Base-by-base conservation (phyloP, 1,140 invertebrate species). In the Conus ventricosus region DNA sequence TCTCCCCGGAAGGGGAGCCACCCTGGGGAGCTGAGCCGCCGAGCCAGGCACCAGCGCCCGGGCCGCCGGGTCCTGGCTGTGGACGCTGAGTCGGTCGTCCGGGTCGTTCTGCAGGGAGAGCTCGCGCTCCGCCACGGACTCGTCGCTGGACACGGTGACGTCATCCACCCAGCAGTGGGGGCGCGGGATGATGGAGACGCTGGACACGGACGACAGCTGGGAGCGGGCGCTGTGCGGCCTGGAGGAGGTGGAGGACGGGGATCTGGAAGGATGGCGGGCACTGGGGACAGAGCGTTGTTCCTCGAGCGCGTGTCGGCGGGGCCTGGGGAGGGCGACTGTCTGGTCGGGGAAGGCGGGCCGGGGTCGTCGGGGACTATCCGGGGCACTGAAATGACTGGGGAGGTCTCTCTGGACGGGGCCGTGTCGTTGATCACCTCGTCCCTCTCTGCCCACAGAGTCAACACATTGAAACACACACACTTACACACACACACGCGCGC, bases 81-180 rank as follows among this genome's bases (percentile, higher is more conserved):
- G 17, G 15, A 51, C 11, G 63, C 63, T 71, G 51, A 20, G 10
- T 15, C 23, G 0, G 5, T 53, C 60, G 27, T 63, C 78, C 20
- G 8, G 0, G 67, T 67, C 63, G 17, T 76, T 27, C 20, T 51
- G 63, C 17, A 54, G 0, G 0, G 39, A 25, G 17, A 5, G 55
- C 17, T 54, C 85, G 3, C 82, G 54, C 82, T 84, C 82, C 23
- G 51, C 13, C 51, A 57, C 15, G 7, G 87, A 84, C 67, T 67
- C 67, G 53, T 63, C 75, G 84, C 89, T 91, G 71, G 90, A 90
- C 11, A 91, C 85, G 60, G 89, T 91, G 25, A 85, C 85, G 67
- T 90, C 88, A 76, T 91, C 90, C 25, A 91, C 89, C 90, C 90
- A 91, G 82, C 88, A 89, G 60, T 75, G 63, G 10, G 83, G 84